phyloP scores from a whole-genome alignment of 2,888 invertebrate genomes.

The Boloria euphrosyne region DNA sequence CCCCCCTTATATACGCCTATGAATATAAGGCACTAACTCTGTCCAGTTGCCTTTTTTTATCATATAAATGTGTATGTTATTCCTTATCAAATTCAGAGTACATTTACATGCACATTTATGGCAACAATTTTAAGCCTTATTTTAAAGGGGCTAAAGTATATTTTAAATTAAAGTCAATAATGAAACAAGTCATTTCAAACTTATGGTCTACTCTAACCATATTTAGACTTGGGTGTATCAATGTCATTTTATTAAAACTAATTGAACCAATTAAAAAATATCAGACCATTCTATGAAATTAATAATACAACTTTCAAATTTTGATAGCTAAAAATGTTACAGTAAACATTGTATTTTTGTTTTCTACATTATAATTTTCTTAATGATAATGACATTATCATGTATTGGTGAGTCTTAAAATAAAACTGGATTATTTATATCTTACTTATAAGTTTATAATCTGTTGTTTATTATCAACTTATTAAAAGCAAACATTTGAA shows the following conservation, averaged over 20 bases:
- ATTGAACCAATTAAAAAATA: neutral
- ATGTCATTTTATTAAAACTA: neutral
- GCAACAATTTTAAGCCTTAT: neutral
- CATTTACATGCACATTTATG: slow-evolving; percentile 3
- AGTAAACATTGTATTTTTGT: too few relatives aligned
- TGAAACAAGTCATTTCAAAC: neutral
- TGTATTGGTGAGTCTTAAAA: too few relatives aligned
- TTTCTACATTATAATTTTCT: too few relatives aligned
- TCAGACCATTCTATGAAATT: too few relatives aligned
- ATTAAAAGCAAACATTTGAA: neutral
- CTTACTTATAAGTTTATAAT: too few relatives aligned
- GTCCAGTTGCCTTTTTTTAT: neutral
- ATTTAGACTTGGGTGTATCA: neutral
- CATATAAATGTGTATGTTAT: neutral
- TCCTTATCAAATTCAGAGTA: slow-evolving; percentile 12
- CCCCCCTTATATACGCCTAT: too few relatives aligned
- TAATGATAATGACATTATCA: too few relatives aligned
- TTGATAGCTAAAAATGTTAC: too few relatives aligned
- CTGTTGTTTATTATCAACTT: neutral
- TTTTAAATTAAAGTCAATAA: neutral
- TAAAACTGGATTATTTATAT: too few relatives aligned
- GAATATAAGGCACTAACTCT: too few relatives aligned
- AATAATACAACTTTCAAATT: too few relatives aligned
- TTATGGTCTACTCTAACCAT: neutral
- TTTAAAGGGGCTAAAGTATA: neutral